Conservation (phyloP, 2,888 invertebrate genomes). For the Orthosia incerta region DNA sequence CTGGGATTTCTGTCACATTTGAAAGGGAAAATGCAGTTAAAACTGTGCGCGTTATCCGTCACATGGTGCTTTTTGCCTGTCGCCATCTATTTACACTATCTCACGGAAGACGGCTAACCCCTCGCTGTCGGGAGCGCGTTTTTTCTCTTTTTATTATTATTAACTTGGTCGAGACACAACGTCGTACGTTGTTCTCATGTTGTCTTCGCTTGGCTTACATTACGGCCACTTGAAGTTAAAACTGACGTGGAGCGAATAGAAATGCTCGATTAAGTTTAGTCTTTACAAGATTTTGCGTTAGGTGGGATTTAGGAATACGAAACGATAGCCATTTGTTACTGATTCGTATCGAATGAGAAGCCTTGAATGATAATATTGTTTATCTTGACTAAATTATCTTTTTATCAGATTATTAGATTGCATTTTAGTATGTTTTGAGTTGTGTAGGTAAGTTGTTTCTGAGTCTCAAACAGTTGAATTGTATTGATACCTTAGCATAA, state of each 20-base stretch:
- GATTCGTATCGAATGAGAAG: conserved; percentile 44
- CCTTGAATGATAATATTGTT: conserved; percentile 48
- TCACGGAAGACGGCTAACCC: conserved; percentile 86
- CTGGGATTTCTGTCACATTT: conserved; percentile 36
- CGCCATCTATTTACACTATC: conserved; percentile 75
- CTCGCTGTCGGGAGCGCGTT: conserved; percentile 81
- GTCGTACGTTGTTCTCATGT: conserved; percentile 51
- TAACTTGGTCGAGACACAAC: conserved; percentile 79
- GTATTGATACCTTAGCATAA: neutral
- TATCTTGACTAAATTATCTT: conserved; percentile 29
- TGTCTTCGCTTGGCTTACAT: conserved; percentile 50
- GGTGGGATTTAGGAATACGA: conserved; percentile 21
- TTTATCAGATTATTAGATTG: conserved; percentile 27
- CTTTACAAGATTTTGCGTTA: conserved; percentile 36
- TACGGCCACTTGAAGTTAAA: conserved; percentile 59
- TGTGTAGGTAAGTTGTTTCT: neutral
- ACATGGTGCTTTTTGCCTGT: conserved; percentile 76
- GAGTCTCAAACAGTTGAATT: neutral
- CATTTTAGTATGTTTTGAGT: conserved; percentile 9
- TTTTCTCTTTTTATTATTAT: conserved; percentile 90
- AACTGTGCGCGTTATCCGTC: conserved; percentile 62
- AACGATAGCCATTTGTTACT: conserved; percentile 23
- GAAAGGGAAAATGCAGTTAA: conserved; percentile 53
- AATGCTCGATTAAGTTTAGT: conserved; percentile 58
- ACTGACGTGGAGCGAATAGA: conserved; percentile 69